phyloP scores from a whole-genome alignment of 2,888 invertebrate species.

The Micropterix aruncella region DNA sequence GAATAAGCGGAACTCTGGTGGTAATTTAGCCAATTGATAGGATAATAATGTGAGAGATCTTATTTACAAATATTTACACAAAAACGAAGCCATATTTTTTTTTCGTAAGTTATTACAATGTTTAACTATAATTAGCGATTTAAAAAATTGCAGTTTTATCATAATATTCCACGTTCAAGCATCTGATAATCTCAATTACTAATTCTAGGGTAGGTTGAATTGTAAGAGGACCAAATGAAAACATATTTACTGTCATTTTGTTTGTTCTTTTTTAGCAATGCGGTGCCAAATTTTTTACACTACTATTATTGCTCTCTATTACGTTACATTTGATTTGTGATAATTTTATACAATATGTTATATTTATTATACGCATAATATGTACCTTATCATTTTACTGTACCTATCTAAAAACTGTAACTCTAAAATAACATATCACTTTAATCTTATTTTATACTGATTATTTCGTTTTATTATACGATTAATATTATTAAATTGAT shows the following conservation, averaged over 20 bases:
- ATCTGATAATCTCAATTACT: too few relatives aligned
- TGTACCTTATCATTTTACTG: too few relatives aligned
- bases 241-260: neutral
- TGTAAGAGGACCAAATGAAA: slow-evolving; percentile 2
- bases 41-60: neutral
- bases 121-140: too few relatives aligned
- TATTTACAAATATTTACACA: neutral
- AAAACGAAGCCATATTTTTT: neutral
- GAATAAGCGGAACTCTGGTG: neutral
- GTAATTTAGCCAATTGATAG: neutral
- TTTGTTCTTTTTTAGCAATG: neutral
- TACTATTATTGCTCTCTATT: neutral
- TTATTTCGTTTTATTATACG: too few relatives aligned
- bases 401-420: too few relatives aligned
- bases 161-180: too few relatives aligned
- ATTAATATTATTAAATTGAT: too few relatives aligned
- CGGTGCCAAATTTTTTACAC: neutral
- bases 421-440: too few relatives aligned
- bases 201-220: too few relatives aligned
- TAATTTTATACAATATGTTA: neutral
- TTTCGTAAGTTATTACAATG: neutral
- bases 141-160: too few relatives aligned
- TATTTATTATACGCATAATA: neutral
- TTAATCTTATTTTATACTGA: too few relatives aligned
- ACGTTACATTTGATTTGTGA: neutral